These are phyloP conservation scores for Astropecten irregularis DNA, from an alignment of 53 echinoderm and acorn worm species.

Conservation along the genomic window DNA sequence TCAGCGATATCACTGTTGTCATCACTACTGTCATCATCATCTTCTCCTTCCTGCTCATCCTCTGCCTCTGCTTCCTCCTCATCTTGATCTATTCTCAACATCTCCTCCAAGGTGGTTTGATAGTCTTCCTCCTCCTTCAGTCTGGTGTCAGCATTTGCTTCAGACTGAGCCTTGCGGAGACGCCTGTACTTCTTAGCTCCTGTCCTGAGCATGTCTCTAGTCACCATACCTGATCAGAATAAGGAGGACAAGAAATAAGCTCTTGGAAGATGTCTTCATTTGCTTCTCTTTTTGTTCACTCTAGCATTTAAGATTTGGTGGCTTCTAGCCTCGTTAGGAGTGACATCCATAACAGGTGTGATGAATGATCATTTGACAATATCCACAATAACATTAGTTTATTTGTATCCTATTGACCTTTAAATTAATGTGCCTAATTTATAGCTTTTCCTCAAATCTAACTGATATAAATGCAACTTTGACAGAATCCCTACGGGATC, in stretches of 20 bases:
- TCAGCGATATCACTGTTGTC: neutral
- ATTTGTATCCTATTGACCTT: too few relatives aligned
- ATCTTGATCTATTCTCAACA: neutral
- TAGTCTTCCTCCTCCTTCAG: slow-evolving; percentile 42
- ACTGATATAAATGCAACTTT: too few relatives aligned
- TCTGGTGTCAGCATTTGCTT: slow-evolving; percentile 49
- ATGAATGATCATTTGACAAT: too few relatives aligned
- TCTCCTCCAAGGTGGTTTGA: slow-evolving; percentile 31
- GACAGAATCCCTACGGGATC: too few relatives aligned
- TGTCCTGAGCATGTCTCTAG: slow-evolving; percentile 17
- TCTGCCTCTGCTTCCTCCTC: neutral
- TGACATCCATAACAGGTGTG: too few relatives aligned
- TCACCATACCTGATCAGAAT: slow-evolving; percentile 8
- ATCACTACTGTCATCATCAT: neutral
- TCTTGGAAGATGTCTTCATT: too few relatives aligned
- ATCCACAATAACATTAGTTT: too few relatives aligned
- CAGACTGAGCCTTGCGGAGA: slow-evolving; percentile 16
- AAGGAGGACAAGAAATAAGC: neutral
- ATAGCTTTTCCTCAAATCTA: too few relatives aligned
- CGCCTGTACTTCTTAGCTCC: slow-evolving; percentile 39
- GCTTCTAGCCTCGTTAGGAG: too few relatives aligned
- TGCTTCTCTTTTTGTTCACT: neutral
- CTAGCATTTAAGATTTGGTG: neutral
- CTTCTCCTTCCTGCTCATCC: neutral
- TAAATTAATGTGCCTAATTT: too few relatives aligned